phyloP scores from a whole-genome alignment of 2,113 vertebrate genomes.

The Galeopterus variegatus region DNA sequence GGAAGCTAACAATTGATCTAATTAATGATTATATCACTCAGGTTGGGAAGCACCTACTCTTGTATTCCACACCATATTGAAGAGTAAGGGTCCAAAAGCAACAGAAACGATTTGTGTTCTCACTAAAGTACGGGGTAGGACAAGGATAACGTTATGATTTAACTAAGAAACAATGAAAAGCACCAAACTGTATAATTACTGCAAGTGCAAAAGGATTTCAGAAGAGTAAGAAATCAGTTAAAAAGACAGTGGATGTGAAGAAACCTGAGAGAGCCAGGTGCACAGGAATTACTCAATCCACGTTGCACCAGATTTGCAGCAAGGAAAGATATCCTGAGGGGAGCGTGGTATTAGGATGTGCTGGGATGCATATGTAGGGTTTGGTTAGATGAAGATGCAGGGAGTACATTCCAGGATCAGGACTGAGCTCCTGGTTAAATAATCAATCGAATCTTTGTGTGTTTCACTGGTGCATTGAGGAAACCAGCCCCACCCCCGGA shows the following conservation, averaged over 20 bases:
- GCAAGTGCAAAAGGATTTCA: neutral
- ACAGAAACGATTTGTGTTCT: constrained; percentile 28
- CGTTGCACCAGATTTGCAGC: neutral
- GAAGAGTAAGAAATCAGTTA: constrained; percentile 7
- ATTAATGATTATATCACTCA: neutral
- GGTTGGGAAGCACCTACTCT: neutral
- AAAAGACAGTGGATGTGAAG: neutral
- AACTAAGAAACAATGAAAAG: constrained; percentile 32
- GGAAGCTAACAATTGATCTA: neutral
- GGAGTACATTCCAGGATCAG: neutral
- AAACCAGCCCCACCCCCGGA: neutral
- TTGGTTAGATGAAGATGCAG: neutral
- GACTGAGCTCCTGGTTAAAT: neutral
- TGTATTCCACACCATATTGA: neutral
- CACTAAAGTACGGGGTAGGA: neutral
- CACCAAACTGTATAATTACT: neutral
- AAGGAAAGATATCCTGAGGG: neutral
- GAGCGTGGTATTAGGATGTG: neutral
- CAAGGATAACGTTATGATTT: neutral
- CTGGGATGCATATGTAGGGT: neutral
- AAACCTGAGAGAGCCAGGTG: neutral
- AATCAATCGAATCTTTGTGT: neutral
- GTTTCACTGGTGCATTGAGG: neutral
- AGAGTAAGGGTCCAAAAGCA: neutral
- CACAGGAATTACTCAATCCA: neutral